Base-by-base conservation (phyloP, 2,888 invertebrate genomes). In the Plemyria rubiginata region DNA sequence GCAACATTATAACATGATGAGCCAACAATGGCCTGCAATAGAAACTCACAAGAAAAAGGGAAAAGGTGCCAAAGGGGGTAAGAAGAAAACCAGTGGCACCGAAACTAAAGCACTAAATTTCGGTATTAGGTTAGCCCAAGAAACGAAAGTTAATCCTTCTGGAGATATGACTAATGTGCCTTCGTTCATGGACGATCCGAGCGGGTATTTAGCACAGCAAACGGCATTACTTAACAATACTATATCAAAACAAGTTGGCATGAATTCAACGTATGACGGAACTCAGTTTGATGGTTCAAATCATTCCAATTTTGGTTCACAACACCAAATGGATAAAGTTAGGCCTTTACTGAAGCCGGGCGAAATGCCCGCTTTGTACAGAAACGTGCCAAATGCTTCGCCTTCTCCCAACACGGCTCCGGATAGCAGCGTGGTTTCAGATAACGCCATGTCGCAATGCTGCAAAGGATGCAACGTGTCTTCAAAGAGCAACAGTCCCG, bases 121-220 rank as follows among this genome's bases (percentile, higher is more conserved):
- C 66, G 85, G 89, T 3, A 79, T 89, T 71, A 81, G 89, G 66
- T 71, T 85, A 50, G 62, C 85, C 11, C 85, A 87, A 62, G 90
- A 92, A 52, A 54, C 77, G 9, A 92, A 93, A 83, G 81, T 77
- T 55, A 90, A 92, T 74, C 83, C 87, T 7, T 88, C 90, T 67
- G 93, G 93, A 65, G 86, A 93, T 65, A 79, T 86, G 62, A 84
- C 93, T 71, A 94, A 94, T 67, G 88, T 95, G 68, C 97, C 97
- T 0, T 97, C 97, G 38, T 98, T 98, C 81, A 95, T 98, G 94
- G 98, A 98, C 72, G 98, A 98, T 86, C 98, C 98, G 0, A 96
- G 96, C 77, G 98, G 97, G 2, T 98, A 97, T 87, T 90, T 98
- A 72, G 97, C 97, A 5, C 98, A 98, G 76, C 98, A 98, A 85